These are phyloP conservation scores for Hippocampus mohnikei DNA, from an alignment of 2,113 vertebrate species.

Conservation along the genomic window DNA sequence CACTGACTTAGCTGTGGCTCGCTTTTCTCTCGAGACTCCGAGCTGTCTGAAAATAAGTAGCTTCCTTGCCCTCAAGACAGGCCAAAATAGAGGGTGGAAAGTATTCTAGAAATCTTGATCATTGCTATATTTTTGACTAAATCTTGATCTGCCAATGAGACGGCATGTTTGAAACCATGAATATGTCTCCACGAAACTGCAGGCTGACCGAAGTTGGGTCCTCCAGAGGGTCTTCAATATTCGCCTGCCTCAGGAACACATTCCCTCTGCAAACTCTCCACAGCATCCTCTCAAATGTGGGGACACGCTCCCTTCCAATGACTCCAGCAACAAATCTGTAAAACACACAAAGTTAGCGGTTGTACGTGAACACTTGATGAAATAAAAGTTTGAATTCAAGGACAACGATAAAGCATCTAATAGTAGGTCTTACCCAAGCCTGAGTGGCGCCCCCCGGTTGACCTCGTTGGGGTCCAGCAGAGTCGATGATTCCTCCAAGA, in stretches of 20 bases:
- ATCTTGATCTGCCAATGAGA: too few relatives aligned
- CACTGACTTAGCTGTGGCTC: too few relatives aligned
- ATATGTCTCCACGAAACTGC: neutral
- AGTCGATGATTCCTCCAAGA: constrained; percentile 90
- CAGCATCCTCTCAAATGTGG: constrained; percentile 95
- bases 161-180: neutral
- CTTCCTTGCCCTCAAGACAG: too few relatives aligned
- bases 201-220: constrained; percentile 84
- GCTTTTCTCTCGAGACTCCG: too few relatives aligned
- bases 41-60: too few relatives aligned
- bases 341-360: neutral
- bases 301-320: constrained; percentile 91
- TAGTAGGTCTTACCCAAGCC: constrained; percentile 82
- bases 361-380: neutral
- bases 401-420: neutral
- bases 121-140: too few relatives aligned
- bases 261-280: constrained; percentile 98
- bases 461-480: constrained; percentile 88
- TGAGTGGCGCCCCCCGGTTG: constrained; percentile 80
- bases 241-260: constrained; percentile 91
- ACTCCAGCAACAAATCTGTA: constrained; percentile 94
- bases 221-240: constrained; percentile 93
- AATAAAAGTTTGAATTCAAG: neutral
- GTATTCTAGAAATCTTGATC: too few relatives aligned
- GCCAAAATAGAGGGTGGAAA: too few relatives aligned